Percentiles rank a stretch among this genome's conserved stretches.
These are phyloP conservation scores for Chaenocephalus aceratus DNA, from an alignment of 2,113 vertebrate species.

Conservation along the genomic window DNA sequence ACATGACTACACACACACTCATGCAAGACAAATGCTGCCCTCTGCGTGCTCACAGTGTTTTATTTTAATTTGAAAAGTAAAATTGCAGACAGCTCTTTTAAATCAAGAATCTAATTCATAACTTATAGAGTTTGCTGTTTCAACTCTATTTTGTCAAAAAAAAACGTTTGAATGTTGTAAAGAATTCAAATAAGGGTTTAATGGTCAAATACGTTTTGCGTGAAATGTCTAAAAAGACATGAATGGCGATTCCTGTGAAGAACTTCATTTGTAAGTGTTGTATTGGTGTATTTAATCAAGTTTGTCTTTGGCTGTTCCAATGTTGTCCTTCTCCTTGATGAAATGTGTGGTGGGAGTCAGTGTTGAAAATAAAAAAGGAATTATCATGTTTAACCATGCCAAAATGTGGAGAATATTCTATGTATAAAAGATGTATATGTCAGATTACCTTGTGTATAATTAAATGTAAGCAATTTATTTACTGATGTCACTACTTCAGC, in stretches of 20 bases:
- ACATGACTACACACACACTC: constrained; percentile 21
- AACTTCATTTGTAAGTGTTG: constrained; percentile 69
- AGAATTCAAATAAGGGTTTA: constrained; percentile 14
- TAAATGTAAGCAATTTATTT: constrained; percentile 69
- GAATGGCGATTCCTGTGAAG: constrained; percentile 63
- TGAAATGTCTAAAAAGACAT: constrained; percentile 46
- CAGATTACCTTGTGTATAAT: constrained; percentile 82
- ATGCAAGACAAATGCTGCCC: constrained; percentile 6
- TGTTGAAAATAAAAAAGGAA: constrained; percentile 57
- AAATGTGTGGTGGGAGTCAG: constrained; percentile 61
- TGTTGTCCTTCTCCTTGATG: constrained; percentile 64
- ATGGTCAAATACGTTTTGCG: constrained; percentile 38
- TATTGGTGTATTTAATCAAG: constrained; percentile 65
- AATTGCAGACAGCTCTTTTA: constrained; percentile 2
- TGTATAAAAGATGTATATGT: constrained; percentile 82
- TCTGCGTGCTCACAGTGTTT: constrained; percentile 9
- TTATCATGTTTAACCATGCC: constrained; percentile 52
- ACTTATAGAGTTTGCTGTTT: constrained; percentile 8
- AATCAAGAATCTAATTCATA: constrained; percentile 9
- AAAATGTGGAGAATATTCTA: constrained; percentile 61
- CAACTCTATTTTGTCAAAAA: constrained; percentile 3
- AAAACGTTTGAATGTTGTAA: constrained; percentile 47
- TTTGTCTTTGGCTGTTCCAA: constrained; percentile 66
- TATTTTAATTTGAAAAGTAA: neutral
- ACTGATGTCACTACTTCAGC: constrained; percentile 39